phyloP scores from a whole-genome alignment of 2,797 vertebrate genomes.

The Leucoraja ocellata region DNA sequence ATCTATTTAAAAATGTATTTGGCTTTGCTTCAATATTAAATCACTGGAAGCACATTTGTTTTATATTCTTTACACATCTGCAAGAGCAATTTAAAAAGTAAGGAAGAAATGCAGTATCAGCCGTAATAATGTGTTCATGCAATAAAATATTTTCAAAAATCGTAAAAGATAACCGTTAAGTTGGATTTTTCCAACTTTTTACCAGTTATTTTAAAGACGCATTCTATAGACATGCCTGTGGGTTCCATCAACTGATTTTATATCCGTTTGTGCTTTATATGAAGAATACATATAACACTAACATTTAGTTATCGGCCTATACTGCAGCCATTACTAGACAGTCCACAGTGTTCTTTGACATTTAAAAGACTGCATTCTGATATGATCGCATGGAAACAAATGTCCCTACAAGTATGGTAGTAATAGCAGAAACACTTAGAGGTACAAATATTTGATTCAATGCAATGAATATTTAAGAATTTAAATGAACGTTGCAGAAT shows the following conservation, averaged over 20 bases:
- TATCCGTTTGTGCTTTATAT: background rate
- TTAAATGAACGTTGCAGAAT: background rate
- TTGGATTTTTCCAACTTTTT: background rate
- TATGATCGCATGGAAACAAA: background rate
- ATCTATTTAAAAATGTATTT: slow-evolving; percentile 2
- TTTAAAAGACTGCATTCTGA: background rate
- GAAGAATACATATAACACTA: background rate
- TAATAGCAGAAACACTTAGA: background rate
- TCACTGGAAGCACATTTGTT: background rate
- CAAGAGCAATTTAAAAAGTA: background rate
- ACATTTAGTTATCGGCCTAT: background rate
- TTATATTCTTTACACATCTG: background rate
- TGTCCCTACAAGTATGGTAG: background rate
- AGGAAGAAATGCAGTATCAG: background rate
- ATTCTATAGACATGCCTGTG: background rate
- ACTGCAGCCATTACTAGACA: background rate
- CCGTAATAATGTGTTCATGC: background rate
- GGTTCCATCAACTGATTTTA: background rate
- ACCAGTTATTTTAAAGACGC: background rate
- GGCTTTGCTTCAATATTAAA: background rate
- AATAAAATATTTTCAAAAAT: slow-evolving; percentile 1
- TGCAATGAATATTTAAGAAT: background rate
- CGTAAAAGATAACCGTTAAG: too few relatives aligned
- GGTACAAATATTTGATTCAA: background rate
- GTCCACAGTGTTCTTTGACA: background rate